These are phyloP conservation scores for Rhegmatorhina hoffmannsi DNA, from an alignment of 2,113 vertebrate species.

Conservation along the genomic window DNA sequence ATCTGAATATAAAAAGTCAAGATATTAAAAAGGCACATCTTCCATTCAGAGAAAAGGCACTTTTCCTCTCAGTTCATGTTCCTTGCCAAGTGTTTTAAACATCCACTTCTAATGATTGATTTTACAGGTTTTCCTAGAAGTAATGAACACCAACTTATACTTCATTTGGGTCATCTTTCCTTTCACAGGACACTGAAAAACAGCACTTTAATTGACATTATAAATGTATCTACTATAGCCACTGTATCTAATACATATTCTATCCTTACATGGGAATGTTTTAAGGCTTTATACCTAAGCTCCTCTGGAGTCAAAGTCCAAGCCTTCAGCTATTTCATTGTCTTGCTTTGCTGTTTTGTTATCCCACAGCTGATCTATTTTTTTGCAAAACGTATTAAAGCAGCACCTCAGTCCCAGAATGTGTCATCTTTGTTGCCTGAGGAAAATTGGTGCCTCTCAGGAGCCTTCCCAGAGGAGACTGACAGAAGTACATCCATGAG, in stretches of 20 bases:
- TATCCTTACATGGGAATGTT: neutral
- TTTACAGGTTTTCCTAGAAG: slow-evolving; percentile 5
- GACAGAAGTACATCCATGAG: neutral
- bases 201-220: neutral
- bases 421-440: neutral
- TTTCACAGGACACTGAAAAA: neutral
- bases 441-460: neutral
- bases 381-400: neutral
- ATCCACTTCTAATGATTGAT: neutral
- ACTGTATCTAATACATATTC: neutral
- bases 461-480: neutral
- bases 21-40: neutral
- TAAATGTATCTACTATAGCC: neutral
- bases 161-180: neutral
- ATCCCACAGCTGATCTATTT: neutral
- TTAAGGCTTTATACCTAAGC: neutral
- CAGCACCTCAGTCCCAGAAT: neutral
- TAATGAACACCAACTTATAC: neutral
- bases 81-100: neutral
- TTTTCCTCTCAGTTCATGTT: neutral
- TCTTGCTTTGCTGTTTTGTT: neutral
- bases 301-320: neutral
- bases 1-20: neutral
- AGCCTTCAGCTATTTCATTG: neutral
- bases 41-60: neutral